Evolutionary conservation across 2,888 invertebrate genomes (phyloP), one percentile per base, ranked within the genome.

Genomic region (Pedicia rivosa): DNA sequence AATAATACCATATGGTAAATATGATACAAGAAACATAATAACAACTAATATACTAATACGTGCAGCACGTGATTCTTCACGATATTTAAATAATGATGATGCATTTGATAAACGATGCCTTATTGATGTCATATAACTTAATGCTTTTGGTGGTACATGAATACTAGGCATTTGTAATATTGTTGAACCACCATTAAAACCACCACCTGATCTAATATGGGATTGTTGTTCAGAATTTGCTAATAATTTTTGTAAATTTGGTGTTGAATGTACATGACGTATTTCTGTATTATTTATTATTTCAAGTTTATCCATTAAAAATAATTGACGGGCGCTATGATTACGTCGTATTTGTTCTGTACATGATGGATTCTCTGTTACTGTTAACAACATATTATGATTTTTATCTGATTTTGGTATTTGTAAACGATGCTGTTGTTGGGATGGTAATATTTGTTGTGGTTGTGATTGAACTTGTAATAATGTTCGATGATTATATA

Each of bases 31-130:
- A 42, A 62, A 62, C 62, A 62, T 62, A 12, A 62, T 57, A 27
- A 62, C 62, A 42, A 62, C 61, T 45, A 62, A 46, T 38, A 60
- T 75, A 51, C 86, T 86, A 36, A 90, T 84, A 45, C 86, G 76
- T 7, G 87, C 90, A 2, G 90, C 86, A 44, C 87, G 72, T 46
- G 86, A 82, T 62, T 90, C 90, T 55, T 90, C 90, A 37, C 86
- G 69, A 55, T 87, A 84, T 51, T 78, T 71, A 60, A 86, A 84
- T 42, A 83, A 66, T 35, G 83, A 82, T 31, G 82, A 81, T 20
- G 83, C 83, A 54, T 86, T 84, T 43, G 86, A 82, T 43, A 88
- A 78, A 36, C 83, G 70, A 55, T 81, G 77, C 39, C 80, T 72
- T 45, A 86, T 63, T 36, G 77, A 77, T 41, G 75, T 78, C 50